Evolutionary conservation across 2,113 vertebrate genomes (phyloP).

Genomic region (Centropus bengalensis): DNA sequence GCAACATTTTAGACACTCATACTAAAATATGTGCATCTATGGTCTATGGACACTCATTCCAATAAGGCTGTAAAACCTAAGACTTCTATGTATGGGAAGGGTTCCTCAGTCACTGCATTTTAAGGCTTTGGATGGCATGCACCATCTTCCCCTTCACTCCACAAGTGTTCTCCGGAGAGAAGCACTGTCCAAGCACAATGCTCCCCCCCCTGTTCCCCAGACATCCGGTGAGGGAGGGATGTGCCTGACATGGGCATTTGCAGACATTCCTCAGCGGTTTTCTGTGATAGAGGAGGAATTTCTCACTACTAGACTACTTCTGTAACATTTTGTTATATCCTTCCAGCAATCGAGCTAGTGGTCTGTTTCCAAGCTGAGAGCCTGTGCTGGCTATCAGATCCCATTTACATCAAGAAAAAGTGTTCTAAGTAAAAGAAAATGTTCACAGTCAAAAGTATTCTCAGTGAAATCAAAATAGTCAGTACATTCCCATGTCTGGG

Average conservation of each 20-base stretch:
- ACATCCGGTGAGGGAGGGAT: accelerated
- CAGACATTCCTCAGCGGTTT: neutral
- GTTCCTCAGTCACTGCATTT: neutral
- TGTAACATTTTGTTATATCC: neutral
- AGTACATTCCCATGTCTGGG: neutral
- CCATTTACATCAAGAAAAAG: neutral
- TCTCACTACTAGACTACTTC: neutral
- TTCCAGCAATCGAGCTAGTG: neutral
- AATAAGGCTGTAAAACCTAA: neutral
- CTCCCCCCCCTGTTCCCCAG: accelerated
- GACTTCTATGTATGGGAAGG: neutral
- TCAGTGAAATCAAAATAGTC: constrained; percentile 38
- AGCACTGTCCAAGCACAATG: accelerated
- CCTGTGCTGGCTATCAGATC: constrained; percentile 11
- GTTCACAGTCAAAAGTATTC: constrained; percentile 2
- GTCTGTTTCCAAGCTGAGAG: neutral
- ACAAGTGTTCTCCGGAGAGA: neutral
- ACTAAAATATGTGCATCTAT: neutral
- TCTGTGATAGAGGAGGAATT: neutral
- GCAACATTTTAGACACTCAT: neutral
- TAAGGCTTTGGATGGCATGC: neutral
- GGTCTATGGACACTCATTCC: neutral
- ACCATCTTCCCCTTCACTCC: neutral
- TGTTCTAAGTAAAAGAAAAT: constrained; percentile 14
- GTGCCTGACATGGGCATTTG: accelerated